phyloP scores from a whole-genome alignment of 2,797 vertebrate species.

The Pangasius djambal region DNA sequence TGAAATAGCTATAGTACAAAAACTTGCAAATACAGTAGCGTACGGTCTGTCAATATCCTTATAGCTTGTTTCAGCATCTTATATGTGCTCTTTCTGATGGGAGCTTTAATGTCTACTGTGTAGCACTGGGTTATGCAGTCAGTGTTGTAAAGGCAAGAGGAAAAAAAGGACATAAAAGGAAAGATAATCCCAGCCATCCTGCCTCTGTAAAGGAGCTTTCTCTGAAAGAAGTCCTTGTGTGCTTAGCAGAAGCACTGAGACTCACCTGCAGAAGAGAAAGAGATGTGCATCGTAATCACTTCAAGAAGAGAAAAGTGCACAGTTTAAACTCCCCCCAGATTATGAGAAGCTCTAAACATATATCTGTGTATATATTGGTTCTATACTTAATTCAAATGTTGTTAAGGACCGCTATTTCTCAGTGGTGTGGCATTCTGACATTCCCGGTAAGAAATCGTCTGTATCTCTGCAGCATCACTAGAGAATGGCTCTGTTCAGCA shows the following conservation, averaged over 20 bases:
- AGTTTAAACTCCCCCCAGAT: slow-evolving; percentile 35
- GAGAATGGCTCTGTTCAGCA: background rate
- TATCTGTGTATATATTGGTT: background rate
- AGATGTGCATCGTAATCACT: slow-evolving; percentile 48
- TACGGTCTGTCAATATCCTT: slow-evolving; percentile 17
- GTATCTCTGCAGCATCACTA: background rate
- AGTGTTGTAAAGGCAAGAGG: slow-evolving; percentile 35
- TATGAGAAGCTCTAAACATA: background rate
- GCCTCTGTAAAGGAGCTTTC: slow-evolving; percentile 54
- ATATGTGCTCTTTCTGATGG: slow-evolving; percentile 7
- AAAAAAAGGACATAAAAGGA: slow-evolving; percentile 54
- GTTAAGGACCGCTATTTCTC: background rate
- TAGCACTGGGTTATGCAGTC: slow-evolving; percentile 16
- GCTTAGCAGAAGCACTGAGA: slow-evolving; percentile 52
- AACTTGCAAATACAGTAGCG: slow-evolving; percentile 5
- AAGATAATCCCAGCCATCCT: slow-evolving; percentile 58
- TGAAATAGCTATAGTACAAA: background rate
- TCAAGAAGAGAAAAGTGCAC: slow-evolving; percentile 56
- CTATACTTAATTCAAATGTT: slow-evolving; percentile 18
- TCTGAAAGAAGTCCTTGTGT: slow-evolving; percentile 57
- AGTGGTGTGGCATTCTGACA: background rate
- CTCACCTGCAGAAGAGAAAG: slow-evolving; percentile 61
- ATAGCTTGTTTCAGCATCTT: slow-evolving; percentile 24
- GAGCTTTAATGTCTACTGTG: slow-evolving; percentile 36
- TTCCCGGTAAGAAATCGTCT: background rate